Base-by-base conservation (phyloP, 2,113 vertebrate genomes). In the Herpailurus yagouaroundi region DNA sequence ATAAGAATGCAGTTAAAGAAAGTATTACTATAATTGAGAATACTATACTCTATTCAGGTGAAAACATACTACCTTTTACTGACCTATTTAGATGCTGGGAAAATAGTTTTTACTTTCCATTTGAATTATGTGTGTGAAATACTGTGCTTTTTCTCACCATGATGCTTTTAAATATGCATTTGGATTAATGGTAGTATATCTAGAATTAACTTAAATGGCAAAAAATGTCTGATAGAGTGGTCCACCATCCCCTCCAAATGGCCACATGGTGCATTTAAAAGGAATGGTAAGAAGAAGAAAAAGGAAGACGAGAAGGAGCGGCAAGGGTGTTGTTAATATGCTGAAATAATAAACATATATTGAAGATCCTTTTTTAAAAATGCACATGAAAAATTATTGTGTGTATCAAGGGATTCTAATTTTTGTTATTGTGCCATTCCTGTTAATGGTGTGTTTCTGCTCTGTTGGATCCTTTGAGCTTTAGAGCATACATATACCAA, bases 1-100 rank as follows among this genome's bases (percentile, higher is more conserved):
- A 64, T 89, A 98, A 98, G 41, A 97, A 96, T 93, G 93, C 81
- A 97, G 98, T 73, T 89, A 95, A 96, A 90, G 97, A 95, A 88
- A 97, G 66, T 94, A 80, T 73, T 77, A 18, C 76, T 87, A 0
- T 55, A 29, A 80, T 29, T 92, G 79, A 94, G 79, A 87, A 64
- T 23, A 25, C 8, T n/a, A 29, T 69, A 48, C 11, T 73, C 5
- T 48, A 29, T 92, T 90, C 23, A 27, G 41, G 57, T 77, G 73
- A 77, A 95, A 91, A 52, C 6, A 18, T 90, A 38, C 81, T 97
- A 8, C 93, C 48, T 97, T 96, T 18, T 33, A 84, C 27, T 85
- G 92, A 92, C 79, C 92, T 93, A 15, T 81, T 88, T 82, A 97
- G 68, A 83, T 60, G 85, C 81, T 95, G 86, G 81, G 84, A 88